These are phyloP conservation scores for Chaenogobius annularis DNA, from an alignment of 2,113 vertebrate species.

Conservation along the genomic window DNA sequence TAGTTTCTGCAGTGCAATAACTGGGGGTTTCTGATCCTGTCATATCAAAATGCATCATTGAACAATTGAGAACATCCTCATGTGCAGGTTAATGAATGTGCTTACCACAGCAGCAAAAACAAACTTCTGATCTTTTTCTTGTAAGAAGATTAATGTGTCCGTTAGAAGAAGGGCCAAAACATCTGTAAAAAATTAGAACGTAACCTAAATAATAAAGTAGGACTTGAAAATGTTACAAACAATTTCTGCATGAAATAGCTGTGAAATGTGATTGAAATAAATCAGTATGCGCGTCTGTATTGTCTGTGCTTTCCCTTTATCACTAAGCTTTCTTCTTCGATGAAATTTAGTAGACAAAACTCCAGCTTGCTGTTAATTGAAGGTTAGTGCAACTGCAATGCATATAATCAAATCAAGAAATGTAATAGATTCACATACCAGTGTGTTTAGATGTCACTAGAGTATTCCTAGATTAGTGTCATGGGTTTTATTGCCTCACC, in stretches of 20 bases:
- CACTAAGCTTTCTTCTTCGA: no score
- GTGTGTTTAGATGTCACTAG: neutral
- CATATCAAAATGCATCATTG: neutral
- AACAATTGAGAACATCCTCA: neutral
- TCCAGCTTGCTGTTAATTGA: no score
- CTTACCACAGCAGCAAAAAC: constrained; percentile 90
- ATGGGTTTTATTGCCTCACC: constrained; percentile 65
- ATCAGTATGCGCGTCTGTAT: neutral
- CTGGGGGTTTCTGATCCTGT: constrained; percentile 94
- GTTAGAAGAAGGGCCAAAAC: constrained; percentile 87
- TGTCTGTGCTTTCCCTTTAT: neutral
- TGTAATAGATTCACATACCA: neutral
- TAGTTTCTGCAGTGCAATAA: constrained; percentile 92
- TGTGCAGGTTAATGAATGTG: constrained; percentile 18
- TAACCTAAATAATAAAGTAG: neutral
- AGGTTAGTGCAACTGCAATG: no score
- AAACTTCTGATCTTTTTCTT: constrained; percentile 96
- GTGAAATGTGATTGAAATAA: neutral
- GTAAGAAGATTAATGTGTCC: constrained; percentile 88
- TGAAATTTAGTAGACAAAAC: no score
- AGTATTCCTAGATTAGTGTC: no score
- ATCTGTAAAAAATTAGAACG: constrained; percentile 70
- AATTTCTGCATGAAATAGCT: neutral
- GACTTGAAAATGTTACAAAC: neutral
- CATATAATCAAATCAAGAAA: neutral